Evolutionary conservation across 2,888 invertebrate genomes (phyloP).

Genomic region (Cynaeus angustus): DNA sequence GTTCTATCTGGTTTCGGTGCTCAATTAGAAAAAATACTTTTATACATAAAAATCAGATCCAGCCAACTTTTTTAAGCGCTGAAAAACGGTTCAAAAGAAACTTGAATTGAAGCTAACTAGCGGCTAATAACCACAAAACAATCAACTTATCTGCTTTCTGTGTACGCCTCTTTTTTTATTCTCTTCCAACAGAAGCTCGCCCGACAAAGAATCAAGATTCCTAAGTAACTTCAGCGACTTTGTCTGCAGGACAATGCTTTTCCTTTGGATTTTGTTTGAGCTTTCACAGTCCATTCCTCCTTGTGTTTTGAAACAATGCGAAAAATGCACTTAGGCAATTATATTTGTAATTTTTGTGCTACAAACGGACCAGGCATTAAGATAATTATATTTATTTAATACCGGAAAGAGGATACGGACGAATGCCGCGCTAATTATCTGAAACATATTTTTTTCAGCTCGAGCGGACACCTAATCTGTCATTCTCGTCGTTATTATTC

Average conservation of each 20-base stretch:
- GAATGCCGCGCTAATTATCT: neutral
- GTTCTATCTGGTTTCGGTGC: too few species aligned
- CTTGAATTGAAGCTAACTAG: conserved; percentile 34
- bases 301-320: conserved; percentile 34
- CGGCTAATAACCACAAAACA: conserved; percentile 45
- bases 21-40: neutral
- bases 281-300: conserved; percentile 41
- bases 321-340: conserved; percentile 43
- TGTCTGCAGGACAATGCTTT: conserved; percentile 50
- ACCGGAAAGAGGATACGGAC: neutral
- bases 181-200: conserved; percentile 27
- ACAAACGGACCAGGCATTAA: conserved; percentile 11
- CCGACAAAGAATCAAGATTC: conserved; percentile 49
- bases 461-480: conserved; percentile 4
- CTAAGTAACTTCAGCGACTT: conserved; percentile 47
- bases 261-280: conserved; percentile 45
- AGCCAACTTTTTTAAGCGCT: neutral
- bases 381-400: conserved; percentile 20
- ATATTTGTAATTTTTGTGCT: conserved; percentile 11
- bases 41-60: neutral
- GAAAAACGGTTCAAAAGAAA: conserved; percentile 18
- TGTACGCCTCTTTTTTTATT: conserved; percentile 44
- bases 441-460: neutral
- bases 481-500: neutral
- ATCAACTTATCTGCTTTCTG: conserved; percentile 42